phyloP scores from a whole-genome alignment of 2,888 invertebrate genomes.

The Thera obeliscata region DNA sequence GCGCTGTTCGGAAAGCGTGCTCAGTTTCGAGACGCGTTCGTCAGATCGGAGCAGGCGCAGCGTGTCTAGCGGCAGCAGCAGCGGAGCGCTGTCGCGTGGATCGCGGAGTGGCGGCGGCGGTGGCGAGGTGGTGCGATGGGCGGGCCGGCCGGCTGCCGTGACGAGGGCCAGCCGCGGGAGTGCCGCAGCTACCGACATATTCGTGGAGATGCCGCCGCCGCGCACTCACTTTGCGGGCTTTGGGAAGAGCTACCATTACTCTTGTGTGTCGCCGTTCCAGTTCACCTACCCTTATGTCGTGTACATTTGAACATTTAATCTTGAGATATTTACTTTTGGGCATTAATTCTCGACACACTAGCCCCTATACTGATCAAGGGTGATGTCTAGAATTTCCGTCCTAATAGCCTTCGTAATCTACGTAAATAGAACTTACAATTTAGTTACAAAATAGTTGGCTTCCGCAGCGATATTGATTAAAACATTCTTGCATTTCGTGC shows the following conservation, averaged over 20 bases:
- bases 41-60: slow-evolving; percentile 65
- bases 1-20: slow-evolving; percentile 76
- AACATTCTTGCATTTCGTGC: slow-evolving; percentile 35
- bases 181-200: slow-evolving; percentile 77
- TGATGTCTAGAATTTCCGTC: slow-evolving; percentile 30
- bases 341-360: slow-evolving; percentile 26
- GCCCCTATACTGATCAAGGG: slow-evolving; percentile 11
- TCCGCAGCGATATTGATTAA: slow-evolving; percentile 29
- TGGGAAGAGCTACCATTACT: slow-evolving; percentile 82
- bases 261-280: slow-evolving; percentile 82
- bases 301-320: slow-evolving; percentile 64
- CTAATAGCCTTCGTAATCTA: slow-evolving; percentile 21
- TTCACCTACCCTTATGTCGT: slow-evolving; percentile 80
- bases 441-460: slow-evolving; percentile 9
- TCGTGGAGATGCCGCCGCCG: slow-evolving; percentile 77
- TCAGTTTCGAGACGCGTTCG: slow-evolving; percentile 62
- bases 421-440: slow-evolving; percentile 21
- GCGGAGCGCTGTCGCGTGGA: slow-evolving; percentile 42
- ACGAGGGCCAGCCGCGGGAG: slow-evolving; percentile 81
- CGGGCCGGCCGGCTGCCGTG: slow-evolving; percentile 80
- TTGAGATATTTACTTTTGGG: slow-evolving; percentile 6
- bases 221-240: slow-evolving; percentile 81
- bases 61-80: slow-evolving; percentile 60
- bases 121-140: slow-evolving; percentile 75
- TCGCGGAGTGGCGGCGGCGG: slow-evolving; percentile 52